Percentiles rank a stretch among this genome's conserved stretches.
Evolutionary conservation across 2,113 vertebrate genomes (phyloP).

Genomic region (Ophiodon elongatus): DNA sequence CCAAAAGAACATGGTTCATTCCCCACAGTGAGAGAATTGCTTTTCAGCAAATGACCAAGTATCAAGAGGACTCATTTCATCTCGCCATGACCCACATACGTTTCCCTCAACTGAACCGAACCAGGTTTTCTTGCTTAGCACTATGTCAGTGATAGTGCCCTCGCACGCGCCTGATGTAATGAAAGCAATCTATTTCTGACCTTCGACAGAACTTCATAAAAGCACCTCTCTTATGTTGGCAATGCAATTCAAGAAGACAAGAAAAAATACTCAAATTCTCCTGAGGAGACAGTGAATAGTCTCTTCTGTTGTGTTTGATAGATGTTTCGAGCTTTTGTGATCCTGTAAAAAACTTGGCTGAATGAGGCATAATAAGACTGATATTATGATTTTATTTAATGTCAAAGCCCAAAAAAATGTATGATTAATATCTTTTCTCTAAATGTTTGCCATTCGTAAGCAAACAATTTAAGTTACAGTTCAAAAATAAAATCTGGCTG

Average conservation of each 20-base stretch:
- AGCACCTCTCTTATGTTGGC: conserved; percentile 11
- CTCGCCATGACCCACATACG: conserved; percentile 45
- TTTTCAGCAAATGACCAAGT: conserved; percentile 55
- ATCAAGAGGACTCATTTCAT: conserved; percentile 60
- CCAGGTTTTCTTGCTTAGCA: not conserved
- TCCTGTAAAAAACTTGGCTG: not conserved
- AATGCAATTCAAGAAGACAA: not conserved
- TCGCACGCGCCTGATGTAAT: conserved; percentile 19
- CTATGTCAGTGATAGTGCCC: not conserved
- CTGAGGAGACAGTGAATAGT: not conserved
- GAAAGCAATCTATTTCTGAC: conserved; percentile 46
- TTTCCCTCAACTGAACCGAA: conserved; percentile 48
- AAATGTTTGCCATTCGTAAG: not conserved
- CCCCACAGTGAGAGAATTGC: conserved; percentile 39
- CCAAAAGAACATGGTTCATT: conserved; percentile 54
- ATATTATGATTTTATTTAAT: not conserved
- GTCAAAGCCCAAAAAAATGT: not conserved
- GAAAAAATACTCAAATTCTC: not conserved
- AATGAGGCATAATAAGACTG: not conserved
- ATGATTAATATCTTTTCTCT: not conserved
- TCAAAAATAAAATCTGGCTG: not conserved
- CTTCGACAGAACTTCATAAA: not conserved
- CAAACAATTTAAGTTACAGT: not conserved
- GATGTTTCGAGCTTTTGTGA: not conserved
- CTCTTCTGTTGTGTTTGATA: not conserved